Evolutionary conservation across 1,140 invertebrate species (phyloP).

Genomic region (Drosophila bocki): DNA sequence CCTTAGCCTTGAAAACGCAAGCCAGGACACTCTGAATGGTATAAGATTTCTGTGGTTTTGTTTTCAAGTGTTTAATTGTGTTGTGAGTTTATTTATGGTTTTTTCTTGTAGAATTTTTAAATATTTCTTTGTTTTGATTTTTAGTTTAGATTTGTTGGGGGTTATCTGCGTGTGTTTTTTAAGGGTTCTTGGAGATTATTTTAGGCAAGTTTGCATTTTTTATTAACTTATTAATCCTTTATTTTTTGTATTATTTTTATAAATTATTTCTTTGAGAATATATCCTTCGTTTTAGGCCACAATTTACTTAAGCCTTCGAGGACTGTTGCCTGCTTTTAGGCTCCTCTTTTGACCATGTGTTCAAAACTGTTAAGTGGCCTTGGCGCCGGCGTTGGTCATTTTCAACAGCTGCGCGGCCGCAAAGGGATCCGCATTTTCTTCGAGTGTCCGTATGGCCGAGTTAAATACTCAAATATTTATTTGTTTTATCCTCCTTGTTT

Average conservation of each 20-base stretch:
- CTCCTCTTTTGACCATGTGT: constrained; percentile 12
- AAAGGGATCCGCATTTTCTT: constrained; percentile 54
- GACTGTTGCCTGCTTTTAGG: constrained; percentile 30
- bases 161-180: neutral
- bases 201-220: neutral
- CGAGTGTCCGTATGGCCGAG: neutral
- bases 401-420: constrained; percentile 57
- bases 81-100: neutral
- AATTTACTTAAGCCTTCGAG: neutral
- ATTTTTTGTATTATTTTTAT: neutral
- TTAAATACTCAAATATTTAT: constrained; percentile 28
- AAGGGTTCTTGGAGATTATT: neutral
- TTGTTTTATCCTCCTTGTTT: constrained; percentile 15
- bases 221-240: neutral
- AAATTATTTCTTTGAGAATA: neutral
- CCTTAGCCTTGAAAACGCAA: constrained; percentile 62
- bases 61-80: constrained; percentile 6
- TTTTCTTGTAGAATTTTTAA: neutral
- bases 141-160: neutral
- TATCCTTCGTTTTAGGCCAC: neutral
- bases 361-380: constrained; percentile 23
- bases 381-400: constrained; percentile 67
- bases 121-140: neutral
- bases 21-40: constrained; percentile 5
- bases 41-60: neutral